Percentiles rank a stretch among this genome's conserved stretches.
These are phyloP conservation scores for Coendou prehensilis DNA, from an alignment of 2,797 vertebrate species.

Conservation along the genomic window DNA sequence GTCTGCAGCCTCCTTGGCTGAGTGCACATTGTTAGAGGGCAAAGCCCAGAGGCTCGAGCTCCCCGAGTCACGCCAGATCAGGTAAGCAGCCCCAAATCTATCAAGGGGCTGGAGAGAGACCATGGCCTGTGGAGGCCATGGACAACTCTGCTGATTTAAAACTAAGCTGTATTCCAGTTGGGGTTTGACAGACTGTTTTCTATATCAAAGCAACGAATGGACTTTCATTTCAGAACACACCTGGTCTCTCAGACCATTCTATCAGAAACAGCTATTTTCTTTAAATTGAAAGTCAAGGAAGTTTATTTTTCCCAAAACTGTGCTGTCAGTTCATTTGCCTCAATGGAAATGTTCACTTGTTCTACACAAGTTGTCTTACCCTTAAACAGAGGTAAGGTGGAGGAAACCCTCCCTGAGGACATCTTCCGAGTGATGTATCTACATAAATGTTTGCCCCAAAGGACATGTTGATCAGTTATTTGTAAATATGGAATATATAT, in stretches of 20 bases:
- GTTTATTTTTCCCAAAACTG: conserved; percentile 55
- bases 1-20: neutral
- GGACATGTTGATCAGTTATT: neutral
- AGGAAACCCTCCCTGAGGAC: neutral
- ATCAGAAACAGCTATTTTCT: conserved; percentile 67
- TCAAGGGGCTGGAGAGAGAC: neutral
- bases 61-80: rapidly evolving
- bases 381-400: neutral
- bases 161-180: neutral
- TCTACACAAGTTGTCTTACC: neutral
- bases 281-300: conserved; percentile 68
- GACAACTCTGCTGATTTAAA: neutral
- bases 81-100: neutral
- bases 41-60: neutral
- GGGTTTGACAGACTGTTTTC: conserved; percentile 8
- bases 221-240: conserved; percentile 10
- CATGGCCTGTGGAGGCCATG: neutral
- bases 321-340: conserved; percentile 51
- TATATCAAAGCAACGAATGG: conserved; percentile 19
- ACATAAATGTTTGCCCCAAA: conserved; percentile 46
- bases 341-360: conserved; percentile 2
- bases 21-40: too few relatives aligned
- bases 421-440: neutral
- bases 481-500: conserved; percentile 44
- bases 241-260: conserved; percentile 7